Evolutionary conservation across 2,888 invertebrate genomes (phyloP).

Genomic region (Metellina segmentata): DNA sequence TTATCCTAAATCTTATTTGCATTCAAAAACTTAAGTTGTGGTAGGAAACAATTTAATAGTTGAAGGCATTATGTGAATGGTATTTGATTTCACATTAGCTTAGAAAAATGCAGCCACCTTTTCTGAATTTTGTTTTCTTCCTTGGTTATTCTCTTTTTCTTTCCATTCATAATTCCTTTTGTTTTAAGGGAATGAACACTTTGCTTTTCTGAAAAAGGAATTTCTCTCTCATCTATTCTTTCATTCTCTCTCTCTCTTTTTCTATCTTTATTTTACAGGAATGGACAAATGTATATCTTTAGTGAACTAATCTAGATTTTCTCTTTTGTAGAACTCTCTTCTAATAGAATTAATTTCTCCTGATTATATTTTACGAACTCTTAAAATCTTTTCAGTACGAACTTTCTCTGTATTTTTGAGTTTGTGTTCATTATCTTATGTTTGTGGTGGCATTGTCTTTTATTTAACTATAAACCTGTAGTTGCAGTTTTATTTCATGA

Average conservation of each 20-base stretch:
- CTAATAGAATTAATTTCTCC: neutral
- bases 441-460: neutral
- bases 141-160: slow-evolving; percentile 13
- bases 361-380: slow-evolving; percentile 6
- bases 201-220: neutral
- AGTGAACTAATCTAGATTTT: neutral
- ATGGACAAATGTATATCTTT: neutral
- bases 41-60: neutral
- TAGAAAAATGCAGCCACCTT: slow-evolving; percentile 16
- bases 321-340: slow-evolving; percentile 15
- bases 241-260: slow-evolving; percentile 8
- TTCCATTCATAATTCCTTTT: neutral
- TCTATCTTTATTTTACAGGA: neutral
- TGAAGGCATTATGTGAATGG: slow-evolving; percentile 14
- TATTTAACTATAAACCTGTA: no score
- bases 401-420: neutral
- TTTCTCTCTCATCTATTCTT: neutral
- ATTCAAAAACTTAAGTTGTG: no score
- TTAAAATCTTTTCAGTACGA: neutral
- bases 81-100: slow-evolving; percentile 17
- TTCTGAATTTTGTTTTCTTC: neutral
- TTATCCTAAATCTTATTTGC: no score
- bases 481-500: no score
- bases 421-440: neutral
- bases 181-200: slow-evolving; percentile 2